Conservation (phyloP, 1,140 invertebrate genomes). For the Papilio machaon region DNA sequence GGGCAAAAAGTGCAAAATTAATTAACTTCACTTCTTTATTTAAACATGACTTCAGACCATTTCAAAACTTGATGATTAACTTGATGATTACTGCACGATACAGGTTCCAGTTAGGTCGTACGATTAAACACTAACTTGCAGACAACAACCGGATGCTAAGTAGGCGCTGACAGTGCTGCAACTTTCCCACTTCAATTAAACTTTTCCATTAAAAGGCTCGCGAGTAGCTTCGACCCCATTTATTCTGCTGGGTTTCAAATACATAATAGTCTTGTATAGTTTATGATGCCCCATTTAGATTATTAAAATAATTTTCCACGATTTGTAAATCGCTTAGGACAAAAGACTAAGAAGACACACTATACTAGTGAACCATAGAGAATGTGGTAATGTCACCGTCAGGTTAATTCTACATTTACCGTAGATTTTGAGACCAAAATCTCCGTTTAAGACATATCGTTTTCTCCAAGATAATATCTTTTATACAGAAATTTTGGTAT, state of each 20-base stretch:
- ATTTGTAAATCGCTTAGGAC: too few relatives aligned
- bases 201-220: conserved; percentile 17
- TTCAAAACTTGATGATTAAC: conserved; percentile 1
- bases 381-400: too few relatives aligned
- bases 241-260: background rate
- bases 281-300: too few relatives aligned
- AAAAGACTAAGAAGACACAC: too few relatives aligned
- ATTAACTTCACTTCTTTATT: background rate
- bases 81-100: background rate
- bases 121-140: background rate
- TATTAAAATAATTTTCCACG: too few relatives aligned
- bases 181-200: conserved; percentile 34
- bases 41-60: background rate
- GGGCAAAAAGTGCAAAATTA: too few relatives aligned
- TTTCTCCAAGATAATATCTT: too few relatives aligned
- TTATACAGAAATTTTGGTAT: too few relatives aligned
- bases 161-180: conserved; percentile 10
- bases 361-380: too few relatives aligned
- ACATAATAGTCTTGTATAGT: background rate
- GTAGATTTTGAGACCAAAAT: too few relatives aligned
- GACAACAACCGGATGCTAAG: conserved; percentile 24
- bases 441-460: too few relatives aligned
- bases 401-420: too few relatives aligned
- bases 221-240: conserved; percentile 14
- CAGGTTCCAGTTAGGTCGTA: conserved; percentile 5